A percentile compares a stretch with the other conserved stretches of the same genome.
These are phyloP conservation scores for Icerya purchasi DNA, from an alignment of 2,888 invertebrate genomes.

Conservation along the genomic window DNA sequence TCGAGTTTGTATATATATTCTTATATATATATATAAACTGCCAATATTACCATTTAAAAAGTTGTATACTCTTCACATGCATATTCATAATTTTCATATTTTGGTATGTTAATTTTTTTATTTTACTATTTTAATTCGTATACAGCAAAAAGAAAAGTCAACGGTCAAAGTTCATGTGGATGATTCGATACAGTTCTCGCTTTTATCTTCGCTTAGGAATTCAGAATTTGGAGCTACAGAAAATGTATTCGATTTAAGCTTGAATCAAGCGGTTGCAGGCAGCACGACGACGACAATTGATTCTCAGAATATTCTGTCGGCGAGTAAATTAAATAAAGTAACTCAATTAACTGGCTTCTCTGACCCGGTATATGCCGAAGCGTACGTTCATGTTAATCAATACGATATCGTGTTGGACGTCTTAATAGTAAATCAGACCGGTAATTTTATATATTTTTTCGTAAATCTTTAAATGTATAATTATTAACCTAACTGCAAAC, in stretches of 20 bases:
- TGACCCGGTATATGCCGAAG: constrained; percentile 98
- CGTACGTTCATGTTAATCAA: constrained; percentile 97
- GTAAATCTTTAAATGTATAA: no score
- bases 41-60: no score
- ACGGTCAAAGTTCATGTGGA: constrained; percentile 27
- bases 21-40: no score
- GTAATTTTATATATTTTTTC: constrained; percentile 29
- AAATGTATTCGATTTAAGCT: constrained; percentile 83
- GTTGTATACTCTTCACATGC: no score
- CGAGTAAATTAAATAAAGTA: constrained; percentile 21
- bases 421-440: constrained; percentile 92
- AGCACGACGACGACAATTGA: constrained; percentile 27
- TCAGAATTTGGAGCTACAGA: constrained; percentile 37
- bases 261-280: constrained; percentile 71
- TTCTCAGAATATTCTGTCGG: constrained; percentile 26
- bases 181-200: constrained; percentile 63
- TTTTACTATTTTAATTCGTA: constrained; percentile 2
- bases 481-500: no score
- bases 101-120: not conserved
- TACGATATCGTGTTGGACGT: constrained; percentile 98
- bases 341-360: constrained; percentile 94
- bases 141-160: constrained; percentile 24
- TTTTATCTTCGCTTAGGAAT: constrained; percentile 42
- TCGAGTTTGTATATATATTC: no score
- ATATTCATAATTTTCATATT: no score